Conservation (phyloP, 2,888 invertebrate genomes). For the Sphinx pinastri region DNA sequence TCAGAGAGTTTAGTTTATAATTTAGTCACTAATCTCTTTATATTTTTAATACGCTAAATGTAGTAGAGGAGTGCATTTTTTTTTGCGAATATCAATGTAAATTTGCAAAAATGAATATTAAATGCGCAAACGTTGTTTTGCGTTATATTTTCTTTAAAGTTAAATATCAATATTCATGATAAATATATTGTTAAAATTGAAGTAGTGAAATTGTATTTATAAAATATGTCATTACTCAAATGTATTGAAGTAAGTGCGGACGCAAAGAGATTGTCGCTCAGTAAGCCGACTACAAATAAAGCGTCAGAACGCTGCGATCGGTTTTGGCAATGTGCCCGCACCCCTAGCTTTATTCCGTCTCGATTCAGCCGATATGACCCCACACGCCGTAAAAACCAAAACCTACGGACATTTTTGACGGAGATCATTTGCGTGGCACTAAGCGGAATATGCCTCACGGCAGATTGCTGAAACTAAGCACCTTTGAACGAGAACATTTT, state of each 20-base stretch:
- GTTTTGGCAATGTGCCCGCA: slow-evolving; percentile 66
- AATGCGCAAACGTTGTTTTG: too few species aligned
- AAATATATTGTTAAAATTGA: not conserved
- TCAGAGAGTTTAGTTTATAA: too few species aligned
- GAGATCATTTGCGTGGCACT: slow-evolving; percentile 43
- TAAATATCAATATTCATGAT: not conserved
- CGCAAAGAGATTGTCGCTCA: slow-evolving; percentile 57
- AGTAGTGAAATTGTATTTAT: slow-evolving; percentile 24
- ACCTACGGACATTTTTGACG: slow-evolving; percentile 49
- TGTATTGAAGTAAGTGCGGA: slow-evolving; percentile 53
- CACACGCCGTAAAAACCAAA: slow-evolving; percentile 52
- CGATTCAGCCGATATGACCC: slow-evolving; percentile 42
- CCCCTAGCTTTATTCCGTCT: slow-evolving; percentile 33
- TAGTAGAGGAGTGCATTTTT: too few species aligned
- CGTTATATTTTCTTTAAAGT: too few species aligned
- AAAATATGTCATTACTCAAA: slow-evolving; percentile 43
- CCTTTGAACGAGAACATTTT: slow-evolving; percentile 23
- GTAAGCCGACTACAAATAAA: slow-evolving; percentile 67
- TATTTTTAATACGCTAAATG: not conserved
- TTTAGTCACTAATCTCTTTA: not conserved
- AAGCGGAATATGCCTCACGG: slow-evolving; percentile 23
- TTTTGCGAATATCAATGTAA: too few species aligned
- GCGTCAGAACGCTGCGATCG: slow-evolving; percentile 55
- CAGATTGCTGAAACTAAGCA: slow-evolving; percentile 26
- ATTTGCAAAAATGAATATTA: too few species aligned